Percentiles rank a stretch among this genome's conserved stretches.
These are phyloP conservation scores for Tokudaia tokunoshimensis DNA, from an alignment of 2,797 vertebrate genomes.

Conservation along the genomic window DNA sequence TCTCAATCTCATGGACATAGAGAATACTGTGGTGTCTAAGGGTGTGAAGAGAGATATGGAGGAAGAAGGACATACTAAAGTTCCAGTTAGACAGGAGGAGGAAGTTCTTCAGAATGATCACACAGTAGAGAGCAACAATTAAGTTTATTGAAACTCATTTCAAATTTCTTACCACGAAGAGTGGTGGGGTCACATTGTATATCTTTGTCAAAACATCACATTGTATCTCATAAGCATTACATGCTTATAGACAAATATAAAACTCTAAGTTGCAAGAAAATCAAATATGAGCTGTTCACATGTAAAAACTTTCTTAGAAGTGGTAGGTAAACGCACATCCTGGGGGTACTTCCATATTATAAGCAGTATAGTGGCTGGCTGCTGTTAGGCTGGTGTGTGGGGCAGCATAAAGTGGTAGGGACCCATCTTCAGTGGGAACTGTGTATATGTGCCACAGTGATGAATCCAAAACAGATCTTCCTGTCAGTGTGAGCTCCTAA, in stretches of 20 bases:
- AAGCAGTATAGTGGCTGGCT: too few relatives aligned
- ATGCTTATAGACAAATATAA: neutral
- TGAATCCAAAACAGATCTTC: neutral
- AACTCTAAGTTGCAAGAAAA: neutral
- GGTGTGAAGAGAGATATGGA: fast-evolving
- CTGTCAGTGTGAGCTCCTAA: neutral
- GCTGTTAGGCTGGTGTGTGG: fast-evolving
- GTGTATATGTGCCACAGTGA: neutral
- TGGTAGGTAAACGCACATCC: neutral
- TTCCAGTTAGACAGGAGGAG: neutral
- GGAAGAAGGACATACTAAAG: neutral
- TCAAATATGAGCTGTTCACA: neutral
- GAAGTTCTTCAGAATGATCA: neutral
- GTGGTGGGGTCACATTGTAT: neutral
- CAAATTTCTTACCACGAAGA: neutral
- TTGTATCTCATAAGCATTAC: neutral
- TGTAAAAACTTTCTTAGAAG: neutral
- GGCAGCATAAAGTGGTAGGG: too few relatives aligned
- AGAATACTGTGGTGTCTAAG: neutral
- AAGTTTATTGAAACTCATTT: neutral
- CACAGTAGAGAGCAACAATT: neutral
- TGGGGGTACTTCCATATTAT: neutral
- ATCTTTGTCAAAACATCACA: neutral
- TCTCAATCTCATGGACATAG: neutral
- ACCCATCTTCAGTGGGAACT: neutral